Conservation (phyloP, 2,797 vertebrate species). For the Artibeus jamaicensis region DNA sequence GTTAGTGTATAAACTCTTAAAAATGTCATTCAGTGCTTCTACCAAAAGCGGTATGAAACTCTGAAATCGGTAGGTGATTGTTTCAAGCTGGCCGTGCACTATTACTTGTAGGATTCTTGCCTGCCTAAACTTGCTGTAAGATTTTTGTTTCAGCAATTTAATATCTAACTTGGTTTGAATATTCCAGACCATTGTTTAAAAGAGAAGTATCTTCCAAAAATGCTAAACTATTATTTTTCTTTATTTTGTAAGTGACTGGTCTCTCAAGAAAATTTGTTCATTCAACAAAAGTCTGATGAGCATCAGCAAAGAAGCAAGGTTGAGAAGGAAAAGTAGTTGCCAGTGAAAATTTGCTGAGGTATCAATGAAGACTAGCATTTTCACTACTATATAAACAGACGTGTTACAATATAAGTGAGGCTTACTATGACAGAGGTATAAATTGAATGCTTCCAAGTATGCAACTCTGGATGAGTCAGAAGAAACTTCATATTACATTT, state of each 20-base stretch:
- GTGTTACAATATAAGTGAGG: neutral
- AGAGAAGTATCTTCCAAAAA: neutral
- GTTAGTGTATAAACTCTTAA: neutral
- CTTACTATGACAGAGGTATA: neutral
- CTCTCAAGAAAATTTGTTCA: neutral
- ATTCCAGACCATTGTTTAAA: neutral
- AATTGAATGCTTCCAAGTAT: neutral
- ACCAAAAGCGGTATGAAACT: neutral
- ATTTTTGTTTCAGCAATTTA: neutral
- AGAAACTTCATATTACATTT: neutral
- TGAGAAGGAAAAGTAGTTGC: neutral
- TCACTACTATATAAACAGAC: neutral
- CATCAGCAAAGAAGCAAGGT: neutral
- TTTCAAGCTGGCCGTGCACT: neutral
- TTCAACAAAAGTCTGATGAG: neutral
- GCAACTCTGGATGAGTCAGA: neutral
- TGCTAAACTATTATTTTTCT: neutral
- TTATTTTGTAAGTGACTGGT: neutral
- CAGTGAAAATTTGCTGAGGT: neutral
- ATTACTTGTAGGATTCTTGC: neutral
- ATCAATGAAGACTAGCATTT: neutral
- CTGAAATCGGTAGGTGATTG: neutral
- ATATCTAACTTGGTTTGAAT: neutral
- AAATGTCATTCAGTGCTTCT: neutral
- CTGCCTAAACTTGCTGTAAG: neutral